A percentile compares a stretch with the other conserved stretches of the same genome.
These are phyloP conservation scores for Cosmia trapezina DNA, from an alignment of 2,888 invertebrate genomes.

Conservation along the genomic window DNA sequence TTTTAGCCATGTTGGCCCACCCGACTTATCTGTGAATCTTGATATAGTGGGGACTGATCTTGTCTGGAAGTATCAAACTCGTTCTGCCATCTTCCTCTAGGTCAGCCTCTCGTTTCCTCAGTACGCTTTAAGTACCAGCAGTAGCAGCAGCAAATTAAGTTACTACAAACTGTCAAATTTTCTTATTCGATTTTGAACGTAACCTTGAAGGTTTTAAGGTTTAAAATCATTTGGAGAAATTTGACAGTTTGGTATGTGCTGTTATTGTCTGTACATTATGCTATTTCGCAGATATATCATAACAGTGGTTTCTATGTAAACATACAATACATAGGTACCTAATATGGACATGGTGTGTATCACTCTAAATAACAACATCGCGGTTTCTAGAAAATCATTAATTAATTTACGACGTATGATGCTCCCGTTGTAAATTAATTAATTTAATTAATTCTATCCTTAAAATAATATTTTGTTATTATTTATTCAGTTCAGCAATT, in stretches of 20 bases:
- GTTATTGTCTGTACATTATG: no score
- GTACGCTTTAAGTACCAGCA: no score
- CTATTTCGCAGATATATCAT: background rate
- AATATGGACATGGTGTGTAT: background rate
- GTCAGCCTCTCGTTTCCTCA: background rate
- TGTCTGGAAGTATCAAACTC: background rate
- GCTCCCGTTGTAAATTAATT: conserved; percentile 18
- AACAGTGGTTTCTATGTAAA: conserved; percentile 19
- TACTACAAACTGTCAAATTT: no score
- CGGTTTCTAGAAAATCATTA: conserved; percentile 23
- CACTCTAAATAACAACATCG: conserved; percentile 25
- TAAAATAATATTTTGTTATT: conserved; percentile 14
- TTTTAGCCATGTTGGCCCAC: background rate
- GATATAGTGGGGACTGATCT: background rate
- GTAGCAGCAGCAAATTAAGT: no score
- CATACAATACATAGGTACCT: background rate
- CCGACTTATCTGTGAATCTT: background rate
- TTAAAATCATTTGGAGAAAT: no score
- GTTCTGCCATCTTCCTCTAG: background rate
- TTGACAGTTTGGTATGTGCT: no score
- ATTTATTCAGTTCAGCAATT: conserved; percentile 14
- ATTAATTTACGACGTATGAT: conserved; percentile 25
- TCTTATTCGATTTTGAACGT: no score
- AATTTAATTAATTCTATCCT: conserved; percentile 15
- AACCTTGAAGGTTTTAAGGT: no score